Evolutionary conservation across 2,888 invertebrate species (phyloP).

Genomic region (Macrosiphum euphorbiae): DNA sequence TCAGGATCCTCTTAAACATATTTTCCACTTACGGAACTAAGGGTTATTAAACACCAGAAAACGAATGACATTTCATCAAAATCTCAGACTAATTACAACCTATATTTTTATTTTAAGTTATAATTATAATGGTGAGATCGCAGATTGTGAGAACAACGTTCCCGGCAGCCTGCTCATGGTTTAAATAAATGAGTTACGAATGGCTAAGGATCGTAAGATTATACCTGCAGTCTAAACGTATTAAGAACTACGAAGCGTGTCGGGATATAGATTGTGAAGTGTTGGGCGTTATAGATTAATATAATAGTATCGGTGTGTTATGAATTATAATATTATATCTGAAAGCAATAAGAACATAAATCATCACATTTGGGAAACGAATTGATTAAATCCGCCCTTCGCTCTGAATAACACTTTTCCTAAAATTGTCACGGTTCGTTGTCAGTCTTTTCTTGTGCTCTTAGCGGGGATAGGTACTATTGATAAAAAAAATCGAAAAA

Average conservation of each 20-base stretch:
- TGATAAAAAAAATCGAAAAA: not conserved
- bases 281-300: not conserved
- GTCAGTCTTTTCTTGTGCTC: not conserved
- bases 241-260: not conserved
- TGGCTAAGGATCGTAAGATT: not conserved
- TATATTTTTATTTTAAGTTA: too few relatives aligned
- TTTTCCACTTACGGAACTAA: not conserved
- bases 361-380: not conserved
- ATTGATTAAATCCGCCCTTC: not conserved
- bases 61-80: not conserved
- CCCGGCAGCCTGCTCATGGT: not conserved
- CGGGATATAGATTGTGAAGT: not conserved
- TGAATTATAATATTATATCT: not conserved
- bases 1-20: not conserved
- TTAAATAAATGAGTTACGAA: not conserved
- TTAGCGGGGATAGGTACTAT: not conserved
- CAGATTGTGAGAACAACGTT: not conserved
- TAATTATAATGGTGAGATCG: not conserved
- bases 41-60: not conserved
- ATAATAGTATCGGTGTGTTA: not conserved
- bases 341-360: constrained; percentile 9
- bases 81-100: not conserved
- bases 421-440: not conserved
- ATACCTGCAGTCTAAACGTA: not conserved
- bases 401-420: not conserved